Evolutionary conservation across 2,113 vertebrate genomes (phyloP), one percentile per base, ranked within the genome.

Genomic region (Spermophilus dauricus): DNA sequence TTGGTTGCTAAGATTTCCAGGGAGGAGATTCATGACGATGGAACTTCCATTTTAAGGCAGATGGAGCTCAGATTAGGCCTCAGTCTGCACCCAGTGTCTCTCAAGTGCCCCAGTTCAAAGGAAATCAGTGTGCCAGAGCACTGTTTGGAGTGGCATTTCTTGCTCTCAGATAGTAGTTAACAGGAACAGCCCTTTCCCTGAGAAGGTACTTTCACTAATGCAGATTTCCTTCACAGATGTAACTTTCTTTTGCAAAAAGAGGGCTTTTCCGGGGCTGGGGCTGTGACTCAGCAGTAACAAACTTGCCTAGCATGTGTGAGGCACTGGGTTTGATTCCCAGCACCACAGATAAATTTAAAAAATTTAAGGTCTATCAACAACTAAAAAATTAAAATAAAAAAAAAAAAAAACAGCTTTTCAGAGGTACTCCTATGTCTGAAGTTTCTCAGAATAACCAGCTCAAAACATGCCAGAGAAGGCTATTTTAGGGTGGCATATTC

Each of bases 381-480:
- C 45, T 45, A 45, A 45, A 45, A 45, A 45, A 45, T 45, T 45
- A 45, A 45, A 45, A 45, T 45, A 1, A 45, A 45, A 45, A 45
- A 45, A 75, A 94, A 45, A 18, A 24, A 26, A 9, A 63, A 63
- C 8, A 58, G 8, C 83, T 89, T 37, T 73, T 37, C 69, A 81
- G 89, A 91, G 24, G 26, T 56, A 9, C 48, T 82, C 18, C 28
- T 42, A 28, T 70, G 37, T 70, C 65, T 58, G 48, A 51, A 53
- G 63, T 7, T 32, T 94, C 86, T 84, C 58, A 89, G 73, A 94
- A 89, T 67, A 94, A 65, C 70, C 39, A 61, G 58, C 86, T 75
- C 18, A 65, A 67, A 81, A 75, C 63, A 90, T 76, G 28, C 58
- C 70, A 65, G 69, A 56, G 80, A 89, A 42, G 70, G 65, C 61